Evolutionary conservation across 2,113 vertebrate species (phyloP).

Genomic region (Myocastor coypus): DNA sequence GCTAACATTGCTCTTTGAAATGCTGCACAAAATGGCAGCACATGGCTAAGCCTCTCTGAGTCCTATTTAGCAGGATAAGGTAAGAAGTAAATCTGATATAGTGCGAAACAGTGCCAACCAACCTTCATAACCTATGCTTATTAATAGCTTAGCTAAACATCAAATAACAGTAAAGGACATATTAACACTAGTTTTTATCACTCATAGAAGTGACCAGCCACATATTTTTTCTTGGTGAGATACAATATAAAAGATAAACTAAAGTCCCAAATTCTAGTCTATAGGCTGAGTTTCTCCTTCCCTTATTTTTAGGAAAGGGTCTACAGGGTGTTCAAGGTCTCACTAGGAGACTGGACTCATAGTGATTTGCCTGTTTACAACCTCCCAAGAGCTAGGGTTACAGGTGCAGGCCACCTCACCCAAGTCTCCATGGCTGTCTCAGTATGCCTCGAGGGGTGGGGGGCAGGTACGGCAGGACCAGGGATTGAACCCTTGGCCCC

Average conservation of each 20-base stretch:
- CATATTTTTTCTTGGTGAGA: background rate
- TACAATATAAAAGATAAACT: background rate
- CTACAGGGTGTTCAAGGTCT: too few species aligned
- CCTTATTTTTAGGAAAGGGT: too few species aligned
- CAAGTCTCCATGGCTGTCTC: too few species aligned
- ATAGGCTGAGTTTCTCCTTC: background rate
- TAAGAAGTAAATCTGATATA: background rate
- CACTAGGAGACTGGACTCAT: too few species aligned
- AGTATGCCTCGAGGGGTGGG: too few species aligned
- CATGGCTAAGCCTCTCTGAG: background rate
- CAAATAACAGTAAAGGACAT: background rate
- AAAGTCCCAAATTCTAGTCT: background rate
- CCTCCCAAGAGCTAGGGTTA: too few species aligned
- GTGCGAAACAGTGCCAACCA: background rate
- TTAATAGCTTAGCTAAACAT: background rate
- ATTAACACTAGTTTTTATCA: background rate
- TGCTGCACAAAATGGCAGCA: background rate
- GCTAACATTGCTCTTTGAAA: background rate
- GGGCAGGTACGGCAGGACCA: too few species aligned
- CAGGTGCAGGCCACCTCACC: too few species aligned
- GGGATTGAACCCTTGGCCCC: too few species aligned
- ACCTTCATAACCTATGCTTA: background rate
- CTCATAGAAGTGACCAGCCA: background rate
- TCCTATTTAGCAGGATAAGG: background rate
- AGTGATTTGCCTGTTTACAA: too few species aligned